Evolutionary conservation across 2,797 vertebrate genomes (phyloP), one percentile per base, ranked within the genome.

Genomic region (Kryptopterus vitreolus): DNA sequence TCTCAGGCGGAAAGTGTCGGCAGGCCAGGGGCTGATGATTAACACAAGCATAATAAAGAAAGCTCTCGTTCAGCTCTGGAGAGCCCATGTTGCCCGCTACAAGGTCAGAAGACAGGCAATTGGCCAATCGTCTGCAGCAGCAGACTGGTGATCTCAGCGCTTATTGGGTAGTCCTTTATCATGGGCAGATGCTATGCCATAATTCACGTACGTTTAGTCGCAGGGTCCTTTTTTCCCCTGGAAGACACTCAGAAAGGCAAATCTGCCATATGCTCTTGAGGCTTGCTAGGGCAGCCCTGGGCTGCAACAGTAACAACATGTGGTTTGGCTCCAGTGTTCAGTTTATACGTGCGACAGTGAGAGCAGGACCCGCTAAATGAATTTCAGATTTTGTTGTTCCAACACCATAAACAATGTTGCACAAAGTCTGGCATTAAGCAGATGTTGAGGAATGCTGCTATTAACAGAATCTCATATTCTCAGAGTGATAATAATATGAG

Each of bases 381-480:
- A 93, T 93, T 91, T 93, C 92, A 92, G 90, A 93, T 90, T 91
- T 84, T 89, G 90, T 91, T 90, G 89, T 93, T 87, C 83, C 88
- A 90, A 87, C 91, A 85, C 86, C 86, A 83, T 90, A 92, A 93
- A 92, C 91, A 91, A 88, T 88, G 88, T 87, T 76, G 84, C 80
- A 84, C 85, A 77, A 85, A 89, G 82, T 85, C 53, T 88, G 88
- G 85, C 86, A 88, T 85, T 83, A 77, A 71, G 73, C 72, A 87
- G 57, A 78, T 76, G 78, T 72, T 57, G 69, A 78, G 55, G 33
- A 76, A 82, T 76, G 62, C 63, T 75, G 61, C 69, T 78, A 84
- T 81, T 84, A 82, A 79, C 76, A 55, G 80, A 77, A 76, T 46
- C 65, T 81, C 59, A 58, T 79, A 72, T n/a, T n/a, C n/a, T n/a